Conservation (phyloP, 2,113 vertebrate genomes). For the Tupaia tana region DNA sequence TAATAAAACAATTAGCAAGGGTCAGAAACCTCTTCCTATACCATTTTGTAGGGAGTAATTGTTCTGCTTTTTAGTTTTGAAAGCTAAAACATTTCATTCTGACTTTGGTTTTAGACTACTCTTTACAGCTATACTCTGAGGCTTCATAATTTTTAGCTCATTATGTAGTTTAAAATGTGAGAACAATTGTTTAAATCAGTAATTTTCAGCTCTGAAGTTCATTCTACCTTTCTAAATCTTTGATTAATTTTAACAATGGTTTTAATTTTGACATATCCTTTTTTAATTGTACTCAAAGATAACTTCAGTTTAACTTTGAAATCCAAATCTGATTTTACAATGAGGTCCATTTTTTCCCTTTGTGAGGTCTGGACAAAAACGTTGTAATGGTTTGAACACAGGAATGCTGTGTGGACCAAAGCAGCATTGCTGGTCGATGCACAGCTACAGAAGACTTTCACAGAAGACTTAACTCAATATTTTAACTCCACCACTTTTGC, state of each 20-base stretch:
- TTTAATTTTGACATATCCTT: conserved; percentile 80
- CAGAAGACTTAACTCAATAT: not conserved
- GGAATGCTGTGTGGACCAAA: not conserved
- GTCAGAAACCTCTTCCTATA: conserved; percentile 84
- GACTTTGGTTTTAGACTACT: conserved; percentile 77
- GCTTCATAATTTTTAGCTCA: conserved; percentile 82
- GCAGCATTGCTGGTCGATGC: not conserved
- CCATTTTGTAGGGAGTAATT: conserved; percentile 80
- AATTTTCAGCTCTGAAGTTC: conserved; percentile 80
- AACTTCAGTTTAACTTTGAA: conserved; percentile 75
- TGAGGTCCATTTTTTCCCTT: conserved; percentile 48
- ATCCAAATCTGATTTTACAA: conserved; percentile 64
- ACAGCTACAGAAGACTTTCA: not conserved
- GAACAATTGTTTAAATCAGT: conserved; percentile 84
- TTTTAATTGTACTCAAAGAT: conserved; percentile 78
- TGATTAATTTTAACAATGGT: conserved; percentile 84
- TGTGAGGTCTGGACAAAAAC: conserved; percentile 45
- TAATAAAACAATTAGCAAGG: conserved; percentile 83
- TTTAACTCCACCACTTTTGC: not conserved
- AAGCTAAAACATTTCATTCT: conserved; percentile 82
- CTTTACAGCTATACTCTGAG: conserved; percentile 74
- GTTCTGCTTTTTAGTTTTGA: conserved; percentile 82
- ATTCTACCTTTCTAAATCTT: conserved; percentile 82
- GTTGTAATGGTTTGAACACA: not conserved
- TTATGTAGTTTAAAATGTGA: conserved; percentile 83